A percentile compares a stretch with the other conserved stretches of the same genome.
phyloP scores from a whole-genome alignment of 2,888 invertebrate species.

The Heliconius ethilla region DNA sequence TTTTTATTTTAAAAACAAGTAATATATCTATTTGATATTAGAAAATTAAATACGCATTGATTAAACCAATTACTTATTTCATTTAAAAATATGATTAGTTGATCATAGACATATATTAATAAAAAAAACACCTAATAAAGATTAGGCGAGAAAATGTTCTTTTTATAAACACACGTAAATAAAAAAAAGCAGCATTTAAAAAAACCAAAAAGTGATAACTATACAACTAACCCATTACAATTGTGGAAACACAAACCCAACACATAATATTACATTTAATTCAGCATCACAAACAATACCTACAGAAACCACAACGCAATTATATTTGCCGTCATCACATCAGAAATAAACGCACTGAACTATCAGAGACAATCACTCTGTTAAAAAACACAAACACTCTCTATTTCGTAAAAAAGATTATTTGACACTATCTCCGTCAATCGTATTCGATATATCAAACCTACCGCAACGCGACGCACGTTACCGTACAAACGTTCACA shows the following conservation, averaged over 20 bases:
- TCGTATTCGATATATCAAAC: slow-evolving; percentile 47
- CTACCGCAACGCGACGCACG: slow-evolving; percentile 56
- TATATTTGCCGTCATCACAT: slow-evolving; percentile 38
- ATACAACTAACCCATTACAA: slow-evolving; percentile 30
- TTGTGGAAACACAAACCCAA: slow-evolving; percentile 41
- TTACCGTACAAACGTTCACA: slow-evolving; percentile 55
- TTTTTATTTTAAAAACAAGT: too few relatives aligned
- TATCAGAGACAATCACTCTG: slow-evolving; percentile 17
- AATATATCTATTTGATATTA: too few relatives aligned
- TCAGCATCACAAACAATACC: slow-evolving; percentile 36
- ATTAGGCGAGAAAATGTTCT: background rate
- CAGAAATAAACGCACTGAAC: slow-evolving; percentile 31
- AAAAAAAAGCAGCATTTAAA: background rate
- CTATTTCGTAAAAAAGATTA: slow-evolving; percentile 38
- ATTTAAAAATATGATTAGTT: too few relatives aligned
- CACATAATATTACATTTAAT: slow-evolving; percentile 33
- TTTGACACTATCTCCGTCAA: slow-evolving; percentile 32
- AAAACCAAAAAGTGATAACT: background rate
- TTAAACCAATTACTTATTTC: too few relatives aligned
- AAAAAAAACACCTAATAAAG: background rate
- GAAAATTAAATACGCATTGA: too few relatives aligned
- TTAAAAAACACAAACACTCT: slow-evolving; percentile 34
- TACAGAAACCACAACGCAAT: slow-evolving; percentile 36
- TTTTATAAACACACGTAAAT: background rate
- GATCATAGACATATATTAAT: too few relatives aligned